Evolutionary conservation across 2,113 vertebrate species (phyloP).

Genomic region (Thamnaconus septentrionalis): DNA sequence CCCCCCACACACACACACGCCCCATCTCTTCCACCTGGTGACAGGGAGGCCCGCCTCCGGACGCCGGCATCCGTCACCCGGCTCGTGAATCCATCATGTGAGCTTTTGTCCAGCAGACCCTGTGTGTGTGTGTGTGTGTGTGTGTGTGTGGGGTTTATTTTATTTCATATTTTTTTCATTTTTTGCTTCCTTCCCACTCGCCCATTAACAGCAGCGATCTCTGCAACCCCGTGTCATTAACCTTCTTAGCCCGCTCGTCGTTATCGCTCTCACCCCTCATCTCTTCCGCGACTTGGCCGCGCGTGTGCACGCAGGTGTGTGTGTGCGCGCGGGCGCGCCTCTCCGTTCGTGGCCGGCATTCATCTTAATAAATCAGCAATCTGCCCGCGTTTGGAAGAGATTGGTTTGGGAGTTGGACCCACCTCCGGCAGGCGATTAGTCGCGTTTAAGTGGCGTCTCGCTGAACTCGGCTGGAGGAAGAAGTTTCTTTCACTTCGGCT

Average conservation of each 20-base stretch:
- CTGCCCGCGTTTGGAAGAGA: conserved; percentile 37
- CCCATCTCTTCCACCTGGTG: conserved; percentile 5
- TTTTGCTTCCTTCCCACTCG: too few species aligned
- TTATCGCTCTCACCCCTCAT: conserved; percentile 58
- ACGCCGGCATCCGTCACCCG: conserved; percentile 22
- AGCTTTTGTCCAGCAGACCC: conserved; percentile 49
- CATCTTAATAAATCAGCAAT: conserved; percentile 55
- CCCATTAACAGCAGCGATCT: too few species aligned
- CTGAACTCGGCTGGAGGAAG: too few species aligned
- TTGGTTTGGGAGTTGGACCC: conserved; percentile 49
- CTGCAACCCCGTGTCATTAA: conserved; percentile 67
- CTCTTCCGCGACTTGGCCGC: conserved; percentile 14
- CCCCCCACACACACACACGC: neutral
- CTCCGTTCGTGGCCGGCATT: conserved; percentile 30
- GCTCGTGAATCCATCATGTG: conserved; percentile 50
- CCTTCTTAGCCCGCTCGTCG: conserved; percentile 57
- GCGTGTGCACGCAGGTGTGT: conserved; percentile 11
- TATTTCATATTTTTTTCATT: too few species aligned
- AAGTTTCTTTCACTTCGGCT: too few species aligned
- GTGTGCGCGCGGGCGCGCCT: neutral
- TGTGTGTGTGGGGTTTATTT: conserved; percentile 20
- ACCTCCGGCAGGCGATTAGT: neutral
- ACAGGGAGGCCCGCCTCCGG: neutral
- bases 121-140: conserved; percentile 13
- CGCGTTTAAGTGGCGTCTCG: too few species aligned